Base-by-base conservation (phyloP, 2,888 invertebrate species). In the Merodon equestris region DNA sequence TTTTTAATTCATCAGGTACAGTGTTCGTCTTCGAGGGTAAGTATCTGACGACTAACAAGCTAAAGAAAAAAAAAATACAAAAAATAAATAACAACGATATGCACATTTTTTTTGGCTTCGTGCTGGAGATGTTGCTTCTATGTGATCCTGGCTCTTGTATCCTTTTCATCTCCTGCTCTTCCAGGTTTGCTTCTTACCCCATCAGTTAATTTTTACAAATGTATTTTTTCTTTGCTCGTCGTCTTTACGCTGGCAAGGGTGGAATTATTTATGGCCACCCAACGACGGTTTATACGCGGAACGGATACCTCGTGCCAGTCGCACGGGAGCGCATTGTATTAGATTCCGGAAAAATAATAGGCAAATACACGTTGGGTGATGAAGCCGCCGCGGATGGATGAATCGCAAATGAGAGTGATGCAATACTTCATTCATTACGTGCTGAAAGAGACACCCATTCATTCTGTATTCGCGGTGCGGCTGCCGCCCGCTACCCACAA, bases 201-300 rank as follows among this genome's bases (percentile, higher is more conserved):
- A 79, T 79, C 79, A 74, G 79, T 79, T 79, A 79, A 79, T 79
- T 79, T 79, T 79, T 79, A 79, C 79, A 79, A 79, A 79, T 79
- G 79, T 74, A 70, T 63, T 60, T 73, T 36, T 18, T 40, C 7
- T 27, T 27, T 27, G 3, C 7, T 27, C 27, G 27, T 27, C 27
- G 27, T 40, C 45, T 53, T 48, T 45, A n/a, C 74, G 54, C 54
- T 14, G 60, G 73, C 74, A 74, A 74, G 79, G 79, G 79, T 79
- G 74, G 79, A 79, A 79, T 79, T 70, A 74, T 79, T 79, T 79
- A 79, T 79, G 79, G 60, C 74, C 79, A 79, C 74, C 79, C 68
- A 74, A 53, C 68, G 34, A 53, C 68, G 40, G 38, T 42, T 42
- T 56, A 36, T 13, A 36, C n/a, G 45, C 53, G 45, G 27, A 27